Conservation (phyloP, 2,797 vertebrate genomes). For the Tachyglossus aculeatus region DNA sequence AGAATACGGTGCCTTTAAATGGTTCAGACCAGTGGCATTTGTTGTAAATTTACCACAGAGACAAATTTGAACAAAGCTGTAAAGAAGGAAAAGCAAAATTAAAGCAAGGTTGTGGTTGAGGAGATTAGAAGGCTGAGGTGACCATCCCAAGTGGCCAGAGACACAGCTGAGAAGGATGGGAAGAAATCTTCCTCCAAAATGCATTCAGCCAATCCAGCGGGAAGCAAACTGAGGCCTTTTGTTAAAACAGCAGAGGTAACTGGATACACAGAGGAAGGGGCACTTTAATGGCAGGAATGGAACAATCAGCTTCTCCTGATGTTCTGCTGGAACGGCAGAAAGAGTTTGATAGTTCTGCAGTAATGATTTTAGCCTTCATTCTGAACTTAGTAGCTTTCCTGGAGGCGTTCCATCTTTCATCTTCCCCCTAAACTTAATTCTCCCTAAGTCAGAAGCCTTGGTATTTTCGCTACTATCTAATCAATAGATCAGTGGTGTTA, state of each 20-base stretch:
- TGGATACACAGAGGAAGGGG: conserved; percentile 46
- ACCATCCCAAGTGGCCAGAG: conserved; percentile 11
- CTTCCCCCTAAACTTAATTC: no score
- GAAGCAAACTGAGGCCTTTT: background rate
- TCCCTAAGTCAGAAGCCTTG: no score
- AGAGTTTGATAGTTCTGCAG: background rate
- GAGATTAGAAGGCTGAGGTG: rapidly evolving
- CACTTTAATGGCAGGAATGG: conserved; percentile 11
- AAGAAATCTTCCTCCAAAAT: background rate
- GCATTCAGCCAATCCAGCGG: background rate
- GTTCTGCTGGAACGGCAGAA: background rate
- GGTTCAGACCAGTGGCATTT: conserved; percentile 57
- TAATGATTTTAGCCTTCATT: background rate
- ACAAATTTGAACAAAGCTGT: conserved; percentile 73
- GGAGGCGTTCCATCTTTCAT: no score
- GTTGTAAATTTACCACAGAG: conserved; percentile 68
- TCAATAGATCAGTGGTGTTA: no score
- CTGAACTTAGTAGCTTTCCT: no score
- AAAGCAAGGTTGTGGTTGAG: conserved; percentile 22
- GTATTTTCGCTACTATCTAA: no score
- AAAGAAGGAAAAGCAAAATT: conserved; percentile 62
- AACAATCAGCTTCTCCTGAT: background rate
- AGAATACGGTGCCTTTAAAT: conserved; percentile 70
- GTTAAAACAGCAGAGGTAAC: conserved; percentile 47
- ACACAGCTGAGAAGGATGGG: conserved; percentile 52